These are phyloP conservation scores for Parasteatoda tepidariorum DNA, from an alignment of 1,140 invertebrate species.

Conservation along the genomic window DNA sequence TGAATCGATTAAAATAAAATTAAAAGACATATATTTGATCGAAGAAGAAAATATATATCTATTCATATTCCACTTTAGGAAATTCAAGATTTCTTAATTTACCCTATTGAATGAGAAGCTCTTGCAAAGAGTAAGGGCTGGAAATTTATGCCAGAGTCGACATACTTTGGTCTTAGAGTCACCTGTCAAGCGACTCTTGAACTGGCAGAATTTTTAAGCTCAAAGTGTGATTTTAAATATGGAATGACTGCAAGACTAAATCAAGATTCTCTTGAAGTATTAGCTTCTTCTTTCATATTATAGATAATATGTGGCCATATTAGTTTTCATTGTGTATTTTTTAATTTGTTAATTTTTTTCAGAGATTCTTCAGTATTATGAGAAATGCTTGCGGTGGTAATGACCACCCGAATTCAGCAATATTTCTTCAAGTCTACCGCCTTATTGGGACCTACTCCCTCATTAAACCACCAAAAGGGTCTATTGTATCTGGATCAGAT, in stretches of 20 bases:
- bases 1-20: too few relatives aligned
- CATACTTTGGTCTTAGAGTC: not conserved
- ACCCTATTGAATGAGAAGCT: not conserved
- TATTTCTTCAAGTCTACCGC: not conserved
- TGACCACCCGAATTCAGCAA: not conserved
- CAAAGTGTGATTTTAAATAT: not conserved
- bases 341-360: not conserved
- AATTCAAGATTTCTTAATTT: not conserved
- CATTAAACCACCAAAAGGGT: not conserved
- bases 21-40: too few relatives aligned
- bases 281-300: not conserved
- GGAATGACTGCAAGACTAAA: not conserved
- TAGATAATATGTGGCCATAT: not conserved
- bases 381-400: not conserved
- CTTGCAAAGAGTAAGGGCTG: not conserved
- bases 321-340: not conserved
- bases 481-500: too few relatives aligned
- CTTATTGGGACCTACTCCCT: not conserved
- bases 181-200: not conserved
- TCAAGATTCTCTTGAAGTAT: not conserved
- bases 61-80: not conserved
- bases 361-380: not conserved
- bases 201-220: not conserved
- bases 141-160: not conserved
- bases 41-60: not conserved